Percentiles rank a stretch among this genome's conserved stretches.
These are phyloP conservation scores for Myodes glareolus DNA, from an alignment of 2,113 vertebrate genomes.

Conservation along the genomic window DNA sequence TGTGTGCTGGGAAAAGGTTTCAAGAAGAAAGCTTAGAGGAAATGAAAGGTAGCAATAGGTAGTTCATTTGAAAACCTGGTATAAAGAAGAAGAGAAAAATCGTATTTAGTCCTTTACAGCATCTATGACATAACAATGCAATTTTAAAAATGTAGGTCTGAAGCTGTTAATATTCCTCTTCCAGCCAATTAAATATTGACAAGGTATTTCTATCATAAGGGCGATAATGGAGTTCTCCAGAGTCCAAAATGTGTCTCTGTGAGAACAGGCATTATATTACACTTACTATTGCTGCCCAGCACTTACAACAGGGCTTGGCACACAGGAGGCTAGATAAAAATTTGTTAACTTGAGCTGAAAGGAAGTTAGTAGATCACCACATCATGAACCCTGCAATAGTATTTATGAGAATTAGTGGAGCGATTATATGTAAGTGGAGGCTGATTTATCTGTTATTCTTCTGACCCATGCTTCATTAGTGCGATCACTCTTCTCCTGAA, in stretches of 20 bases:
- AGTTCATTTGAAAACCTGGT: slow-evolving; percentile 9
- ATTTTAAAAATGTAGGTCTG: neutral
- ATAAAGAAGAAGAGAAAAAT: slow-evolving; percentile 29
- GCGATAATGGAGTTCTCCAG: slow-evolving; percentile 45
- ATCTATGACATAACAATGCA: slow-evolving; percentile 11
- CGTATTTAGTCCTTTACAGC: slow-evolving; percentile 1
- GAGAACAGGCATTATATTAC: slow-evolving; percentile 65
- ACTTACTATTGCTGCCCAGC: slow-evolving; percentile 55
- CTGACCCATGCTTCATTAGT: slow-evolving; percentile 73
- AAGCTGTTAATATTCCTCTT: slow-evolving; percentile 66
- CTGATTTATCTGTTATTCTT: slow-evolving; percentile 74
- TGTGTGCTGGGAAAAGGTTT: neutral
- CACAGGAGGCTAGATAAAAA: slow-evolving; percentile 62
- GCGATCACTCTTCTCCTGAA: slow-evolving; percentile 58
- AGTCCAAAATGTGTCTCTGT: slow-evolving; percentile 61
- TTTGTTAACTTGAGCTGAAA: slow-evolving; percentile 72
- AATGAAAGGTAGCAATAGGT: neutral
- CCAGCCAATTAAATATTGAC: slow-evolving; percentile 71
- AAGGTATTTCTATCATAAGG: slow-evolving; percentile 50
- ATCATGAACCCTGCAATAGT: slow-evolving; percentile 68
- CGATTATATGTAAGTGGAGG: slow-evolving; percentile 69
- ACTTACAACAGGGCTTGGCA: slow-evolving; percentile 65
- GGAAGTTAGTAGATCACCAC: slow-evolving; percentile 66
- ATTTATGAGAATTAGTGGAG: slow-evolving; percentile 74
- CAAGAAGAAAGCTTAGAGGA: neutral